Percentiles rank a stretch among this genome's conserved stretches.
Evolutionary conservation across 2,113 vertebrate genomes (phyloP).

Genomic region (Lipotes vexillifer): DNA sequence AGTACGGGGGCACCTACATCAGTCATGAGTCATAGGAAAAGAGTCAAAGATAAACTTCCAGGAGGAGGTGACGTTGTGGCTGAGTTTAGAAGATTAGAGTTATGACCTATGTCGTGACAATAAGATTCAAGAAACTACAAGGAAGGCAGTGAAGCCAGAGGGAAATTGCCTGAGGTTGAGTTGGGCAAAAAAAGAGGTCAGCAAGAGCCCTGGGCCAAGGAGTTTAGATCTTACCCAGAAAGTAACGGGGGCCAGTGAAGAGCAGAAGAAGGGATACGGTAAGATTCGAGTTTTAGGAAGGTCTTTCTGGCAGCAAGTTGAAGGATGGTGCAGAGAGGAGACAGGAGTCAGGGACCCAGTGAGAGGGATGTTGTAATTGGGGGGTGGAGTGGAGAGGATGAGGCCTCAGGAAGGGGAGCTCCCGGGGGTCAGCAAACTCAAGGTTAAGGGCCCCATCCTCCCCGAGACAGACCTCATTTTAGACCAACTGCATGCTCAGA

Average conservation of each 20-base stretch:
- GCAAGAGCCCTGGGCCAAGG: rapidly evolving
- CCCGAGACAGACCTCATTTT: not conserved
- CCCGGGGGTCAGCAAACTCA: not conserved
- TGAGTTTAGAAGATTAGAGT: not conserved
- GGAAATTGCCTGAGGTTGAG: not conserved
- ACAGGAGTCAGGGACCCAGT: not conserved
- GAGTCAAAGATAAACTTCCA: not conserved
- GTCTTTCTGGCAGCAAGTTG: not conserved
- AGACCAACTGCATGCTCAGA: not conserved
- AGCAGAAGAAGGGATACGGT: not conserved
- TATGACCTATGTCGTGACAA: not conserved
- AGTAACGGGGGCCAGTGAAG: rapidly evolving
- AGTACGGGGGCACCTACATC: not conserved
- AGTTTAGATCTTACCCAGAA: not conserved
- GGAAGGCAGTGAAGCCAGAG: not conserved
- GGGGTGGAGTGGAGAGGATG: not conserved
- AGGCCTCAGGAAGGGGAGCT: not conserved
- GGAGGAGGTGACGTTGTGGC: not conserved
- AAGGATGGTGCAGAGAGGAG: not conserved
- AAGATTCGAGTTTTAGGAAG: not conserved
- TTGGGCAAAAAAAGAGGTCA: not conserved
- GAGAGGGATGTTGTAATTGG: too few species aligned
- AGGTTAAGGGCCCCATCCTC: not conserved
- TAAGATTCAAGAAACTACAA: not conserved
- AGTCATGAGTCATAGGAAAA: not conserved